Evolutionary conservation across 2,888 invertebrate species (phyloP), one percentile per base, ranked within the genome.

Genomic region (Spodoptera exigua): DNA sequence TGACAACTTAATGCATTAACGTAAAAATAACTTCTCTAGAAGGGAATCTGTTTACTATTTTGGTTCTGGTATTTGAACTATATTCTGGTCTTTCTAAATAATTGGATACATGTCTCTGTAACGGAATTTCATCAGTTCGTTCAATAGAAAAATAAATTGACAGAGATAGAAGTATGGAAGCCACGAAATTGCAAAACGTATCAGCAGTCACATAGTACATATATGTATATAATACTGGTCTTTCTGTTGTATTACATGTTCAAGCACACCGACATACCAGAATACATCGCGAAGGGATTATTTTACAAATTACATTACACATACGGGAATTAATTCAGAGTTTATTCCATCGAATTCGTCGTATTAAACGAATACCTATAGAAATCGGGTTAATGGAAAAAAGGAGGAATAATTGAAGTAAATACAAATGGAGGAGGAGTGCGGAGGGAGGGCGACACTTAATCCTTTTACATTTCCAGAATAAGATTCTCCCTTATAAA

Each of bases 391-490:
- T 70, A 76, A 78, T 76, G 49, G 76, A 55, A 78, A 78, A 64
- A 70, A 70, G 61, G 60, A 68, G 60, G 53, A 70, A 74, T 76
- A 75, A 78, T 79, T 72, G 73, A 67, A 74, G 70, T 66, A 62
- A 56, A 71, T 61, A 72, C 61, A 67, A 67, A 73, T 17, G 34
- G 18, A 39, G 51, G 47, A 57, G 40, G 46, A 59, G 32, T 40
- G 52, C 65, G 40, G 46, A 59, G 32, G 43, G 52, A 58, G 53
- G 40, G 54, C 54, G 69, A 43, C 40, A 49, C 37, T 47, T 71
- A 79, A 77, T 78, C 72, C 68, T 71, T 77, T 79, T 73, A 72
- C 65, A 59, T 74, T 61, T 69, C 66, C 59, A 64, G 71, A 78
- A 74, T 71, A 72, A 66, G 74, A 77, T 74, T 75, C 64, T 59